Evolutionary conservation across 1,140 invertebrate genomes (phyloP).

Genomic region (Drosophila obscura): DNA sequence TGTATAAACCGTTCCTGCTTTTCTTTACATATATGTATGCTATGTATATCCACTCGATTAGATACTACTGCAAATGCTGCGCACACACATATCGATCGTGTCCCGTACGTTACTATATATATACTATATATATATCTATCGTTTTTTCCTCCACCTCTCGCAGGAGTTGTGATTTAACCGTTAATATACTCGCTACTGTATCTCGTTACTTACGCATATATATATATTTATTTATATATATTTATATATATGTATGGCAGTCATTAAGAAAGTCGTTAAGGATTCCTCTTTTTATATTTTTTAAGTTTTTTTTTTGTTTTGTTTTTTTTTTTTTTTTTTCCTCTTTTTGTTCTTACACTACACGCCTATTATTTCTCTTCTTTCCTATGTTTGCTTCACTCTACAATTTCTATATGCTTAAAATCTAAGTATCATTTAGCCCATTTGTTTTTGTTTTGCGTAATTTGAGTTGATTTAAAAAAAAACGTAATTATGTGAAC

Average conservation of each 20-base stretch:
- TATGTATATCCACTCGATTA: constrained; percentile 9
- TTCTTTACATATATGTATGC: not conserved
- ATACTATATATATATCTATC: constrained; percentile 4
- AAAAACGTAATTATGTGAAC: constrained; percentile 27
- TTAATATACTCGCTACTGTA: constrained; percentile 11
- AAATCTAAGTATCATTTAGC: constrained; percentile 44
- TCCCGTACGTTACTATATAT: constrained; percentile 8
- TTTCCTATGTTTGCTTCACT: constrained; percentile 4
- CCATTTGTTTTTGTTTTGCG: constrained; percentile 9
- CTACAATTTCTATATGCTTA: constrained; percentile 67
- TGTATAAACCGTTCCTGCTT: constrained; percentile 3
- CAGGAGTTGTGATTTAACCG: constrained; percentile 8
- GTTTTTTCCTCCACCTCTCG: constrained; percentile 8
- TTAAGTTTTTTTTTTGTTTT: constrained; percentile 27
- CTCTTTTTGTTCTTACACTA: constrained; percentile 24
- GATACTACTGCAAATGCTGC: constrained; percentile 19
- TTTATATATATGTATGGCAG: constrained; percentile 69
- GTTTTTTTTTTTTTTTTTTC: constrained; percentile 17
- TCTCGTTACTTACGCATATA: constrained; percentile 27
- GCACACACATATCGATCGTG: constrained; percentile 11
- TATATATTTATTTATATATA: constrained; percentile 35
- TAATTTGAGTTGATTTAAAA: constrained; percentile 26
- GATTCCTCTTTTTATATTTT: constrained; percentile 55
- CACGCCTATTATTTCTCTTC: no score
- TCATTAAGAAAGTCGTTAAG: constrained; percentile 81